Base-by-base conservation (phyloP, 1,140 invertebrate species). In the Sminthurinus signatus region DNA sequence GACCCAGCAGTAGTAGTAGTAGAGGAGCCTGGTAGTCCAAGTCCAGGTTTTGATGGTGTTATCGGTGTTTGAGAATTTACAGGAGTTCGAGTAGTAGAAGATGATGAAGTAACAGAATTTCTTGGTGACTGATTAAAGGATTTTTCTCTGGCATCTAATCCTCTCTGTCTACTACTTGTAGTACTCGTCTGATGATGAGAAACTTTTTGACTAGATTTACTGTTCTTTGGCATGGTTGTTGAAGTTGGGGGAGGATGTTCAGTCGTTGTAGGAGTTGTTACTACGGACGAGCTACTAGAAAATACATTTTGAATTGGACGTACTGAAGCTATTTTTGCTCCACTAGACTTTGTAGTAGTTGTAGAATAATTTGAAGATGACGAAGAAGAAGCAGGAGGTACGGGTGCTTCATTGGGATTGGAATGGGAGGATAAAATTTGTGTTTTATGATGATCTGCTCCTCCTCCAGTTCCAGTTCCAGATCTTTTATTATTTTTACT, bases 41-140 rank as follows among this genome's bases (percentile, higher is more conserved):
- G 44, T 21, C 48, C 39, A 4, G 58, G 62, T 60, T 70, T 67
- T 15, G 65, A 62, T 60, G 69, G 69, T 15, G 65, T 67, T 29
- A 62, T 60, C 28, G 69, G 69, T 17, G 69, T 70, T 28, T 65
- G 25, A 19, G 62, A 51, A 28, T 70, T 70, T 32, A 64, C 19
- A 2, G 68, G 68, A 14, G 68, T 64, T 23, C 68, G 32, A 28
- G 29, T 65, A 10, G 63, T 46, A 27, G 67, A 69, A 10, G 36
- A 12, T 8, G 54, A 39, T 3, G 54, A 56, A 32, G 36, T 17
- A 43, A 43, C 42, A 17, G 65, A 67, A 27, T 54, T 67, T 39
- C 55, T 42, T 44, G 48, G 25, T 12, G 60, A 63, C 1, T 28
- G 60, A 23, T 17, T 52, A n/a, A 67, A 62, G 21, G 60, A 62